Base-by-base conservation (phyloP, 2,797 vertebrate genomes). In the Ciconia nigra region DNA sequence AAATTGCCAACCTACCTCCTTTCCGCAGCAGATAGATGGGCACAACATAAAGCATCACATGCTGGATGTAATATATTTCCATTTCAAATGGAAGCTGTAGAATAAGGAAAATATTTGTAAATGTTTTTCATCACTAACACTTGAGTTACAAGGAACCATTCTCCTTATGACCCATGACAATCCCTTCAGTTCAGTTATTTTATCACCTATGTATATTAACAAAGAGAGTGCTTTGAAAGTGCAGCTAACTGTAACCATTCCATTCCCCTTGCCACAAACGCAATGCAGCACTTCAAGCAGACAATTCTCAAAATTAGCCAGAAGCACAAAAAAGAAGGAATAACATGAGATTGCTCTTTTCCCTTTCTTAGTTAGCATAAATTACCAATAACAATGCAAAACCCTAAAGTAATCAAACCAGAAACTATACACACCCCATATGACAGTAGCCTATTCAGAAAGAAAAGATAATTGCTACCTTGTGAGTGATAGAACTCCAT, bases 51-150 rank as follows among this genome's bases (percentile, higher is more conserved):
- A 99, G 98, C 99, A 99, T 99, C 97, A 99, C 99, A 95, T 99
- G 99, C 94, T 99, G 99, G 96, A 99, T 99, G 97, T 99, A 99
- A 98, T 99, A 99, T 93, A 99, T 98, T 98, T 99, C 99, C 95
- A 98, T 98, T 97, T 99, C 99, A 96, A 99, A 99, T 10, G 99
- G 99, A 31, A 99, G 99, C 99, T 99, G 98, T 74, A 70, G 89
- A 93, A 72, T 96, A 98, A 95, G 57, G 25, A 73, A 90, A 95
- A 81, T 19, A 88, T 49, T 61, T 66, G 9, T 96, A 62, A 97
- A n/a, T 37, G 28, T n/a, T 80, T 90, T 70, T 74, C 22, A 58
- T 73, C 9, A 35, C 57, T 55, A 72, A 59, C 14, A 58, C 66
- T 31, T 37, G 13, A 76, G 18, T 70, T 26, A 42, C 39, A 58